Evolutionary conservation across 2,888 invertebrate genomes (phyloP).

Genomic region (Ganaspis brasiliensis): DNA sequence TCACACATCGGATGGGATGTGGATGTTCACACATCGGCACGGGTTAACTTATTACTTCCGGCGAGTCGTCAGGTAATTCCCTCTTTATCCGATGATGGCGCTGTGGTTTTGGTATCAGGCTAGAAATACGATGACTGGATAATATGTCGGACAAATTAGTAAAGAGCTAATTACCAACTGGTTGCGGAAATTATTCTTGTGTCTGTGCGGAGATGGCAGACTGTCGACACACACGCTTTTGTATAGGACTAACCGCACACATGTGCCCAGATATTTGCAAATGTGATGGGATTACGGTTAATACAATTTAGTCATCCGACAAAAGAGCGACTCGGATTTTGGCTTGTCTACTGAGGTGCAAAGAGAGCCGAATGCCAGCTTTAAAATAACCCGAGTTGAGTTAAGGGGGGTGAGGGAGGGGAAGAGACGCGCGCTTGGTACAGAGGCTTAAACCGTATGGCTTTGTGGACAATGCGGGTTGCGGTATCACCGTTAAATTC

Average conservation of each 20-base stretch:
- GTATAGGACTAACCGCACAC: neutral
- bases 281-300: constrained; percentile 48
- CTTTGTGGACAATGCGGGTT: constrained; percentile 54
- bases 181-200: constrained; percentile 58
- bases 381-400: constrained; percentile 38
- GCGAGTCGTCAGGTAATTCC: constrained; percentile 64
- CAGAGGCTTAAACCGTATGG: constrained; percentile 53
- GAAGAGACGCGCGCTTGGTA: constrained; percentile 49
- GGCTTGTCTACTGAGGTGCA: neutral
- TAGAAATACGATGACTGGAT: constrained; percentile 60
- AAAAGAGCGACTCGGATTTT: neutral
- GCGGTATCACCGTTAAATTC: constrained; percentile 39
- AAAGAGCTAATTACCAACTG: constrained; percentile 69
- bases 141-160: constrained; percentile 70
- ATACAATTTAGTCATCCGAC: constrained; percentile 45
- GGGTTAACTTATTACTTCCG: constrained; percentile 67
- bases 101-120: constrained; percentile 15
- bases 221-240: neutral
- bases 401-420: constrained; percentile 34
- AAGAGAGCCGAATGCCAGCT: too few relatives aligned
- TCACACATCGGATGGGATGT: too few relatives aligned
- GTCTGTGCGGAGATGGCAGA: neutral
- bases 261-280: constrained; percentile 35
- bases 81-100: constrained; percentile 61
- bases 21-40: neutral